These are phyloP conservation scores for Coilia nasus DNA, from an alignment of 2,797 vertebrate genomes.

Conservation along the genomic window DNA sequence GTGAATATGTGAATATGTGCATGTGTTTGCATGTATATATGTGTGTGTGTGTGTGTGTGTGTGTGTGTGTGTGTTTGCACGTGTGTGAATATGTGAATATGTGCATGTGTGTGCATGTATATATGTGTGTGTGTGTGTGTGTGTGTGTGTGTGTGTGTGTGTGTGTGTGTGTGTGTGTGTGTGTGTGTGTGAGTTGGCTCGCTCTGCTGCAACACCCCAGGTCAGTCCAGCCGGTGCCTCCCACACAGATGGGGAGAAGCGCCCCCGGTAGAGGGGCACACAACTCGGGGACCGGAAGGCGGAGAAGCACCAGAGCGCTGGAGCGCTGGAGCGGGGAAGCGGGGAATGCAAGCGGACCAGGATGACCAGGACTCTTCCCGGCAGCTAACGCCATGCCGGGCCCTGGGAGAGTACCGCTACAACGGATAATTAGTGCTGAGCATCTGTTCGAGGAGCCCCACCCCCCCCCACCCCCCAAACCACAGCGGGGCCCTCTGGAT, in stretches of 20 bases:
- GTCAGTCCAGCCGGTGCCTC: conserved; percentile 52
- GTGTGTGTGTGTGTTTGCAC: not conserved
- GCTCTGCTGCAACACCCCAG: conserved; percentile 32
- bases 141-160: not conserved
- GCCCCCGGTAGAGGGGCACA: conserved; percentile 61
- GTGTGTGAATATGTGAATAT: not conserved
- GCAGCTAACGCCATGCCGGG: conserved; percentile 65
- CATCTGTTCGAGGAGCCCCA: conserved; percentile 74
- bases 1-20: not conserved
- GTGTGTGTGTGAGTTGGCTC: conserved; percentile 23
- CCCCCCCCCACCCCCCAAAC: conserved; percentile 40
- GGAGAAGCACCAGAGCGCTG: conserved; percentile 66
- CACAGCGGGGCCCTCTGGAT: conserved; percentile 61
- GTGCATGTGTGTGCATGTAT: not conserved
- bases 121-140: not conserved
- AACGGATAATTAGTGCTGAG: conserved; percentile 79
- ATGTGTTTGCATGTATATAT: too few species aligned
- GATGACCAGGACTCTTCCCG: conserved; percentile 72
- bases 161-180: not conserved
- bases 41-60: not conserved
- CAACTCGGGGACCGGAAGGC: conserved; percentile 29
- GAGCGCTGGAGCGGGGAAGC: conserved; percentile 62
- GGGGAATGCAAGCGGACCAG: conserved; percentile 54
- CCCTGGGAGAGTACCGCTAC: conserved; percentile 68
- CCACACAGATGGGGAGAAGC: conserved; percentile 72